Percentiles rank a stretch among this genome's conserved stretches.
phyloP scores from a whole-genome alignment of 2,888 invertebrate species.

The Ormyrus nitidulus region DNA sequence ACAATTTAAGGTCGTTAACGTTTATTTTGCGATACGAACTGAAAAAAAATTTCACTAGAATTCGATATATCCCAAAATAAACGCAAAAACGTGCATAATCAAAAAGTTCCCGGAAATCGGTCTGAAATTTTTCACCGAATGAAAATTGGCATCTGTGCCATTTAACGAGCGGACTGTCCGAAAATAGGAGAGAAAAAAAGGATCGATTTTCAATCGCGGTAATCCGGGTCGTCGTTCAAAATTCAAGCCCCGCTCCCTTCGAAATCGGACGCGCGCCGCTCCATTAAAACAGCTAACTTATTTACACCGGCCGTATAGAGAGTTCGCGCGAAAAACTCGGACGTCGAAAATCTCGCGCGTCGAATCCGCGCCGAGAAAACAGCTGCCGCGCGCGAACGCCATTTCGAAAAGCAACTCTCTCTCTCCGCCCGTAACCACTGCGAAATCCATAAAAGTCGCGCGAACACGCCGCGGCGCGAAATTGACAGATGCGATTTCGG shows the following conservation, averaged over 20 bases:
- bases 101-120: no score
- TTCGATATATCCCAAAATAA: no score
- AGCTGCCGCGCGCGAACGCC: no score
- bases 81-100: no score
- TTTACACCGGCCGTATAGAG: background rate
- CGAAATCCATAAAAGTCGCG: background rate
- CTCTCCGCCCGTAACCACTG: background rate
- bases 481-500: background rate
- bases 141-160: background rate
- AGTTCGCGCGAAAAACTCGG: background rate
- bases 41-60: no score
- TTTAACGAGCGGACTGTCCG: background rate
- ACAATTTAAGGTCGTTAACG: no score
- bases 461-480: background rate
- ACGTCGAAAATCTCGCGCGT: background rate
- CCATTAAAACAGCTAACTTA: background rate
- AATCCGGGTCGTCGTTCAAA: conserved; percentile 19
- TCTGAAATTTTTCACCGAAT: no score
- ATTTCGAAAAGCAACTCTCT: no score
- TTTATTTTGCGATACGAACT: no score
- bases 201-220: conserved; percentile 29
- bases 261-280: background rate
- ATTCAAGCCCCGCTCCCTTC: background rate
- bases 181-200: background rate
- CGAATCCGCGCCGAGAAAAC: background rate